phyloP scores from a whole-genome alignment of 2,888 invertebrate species.

The Nomada flava region DNA sequence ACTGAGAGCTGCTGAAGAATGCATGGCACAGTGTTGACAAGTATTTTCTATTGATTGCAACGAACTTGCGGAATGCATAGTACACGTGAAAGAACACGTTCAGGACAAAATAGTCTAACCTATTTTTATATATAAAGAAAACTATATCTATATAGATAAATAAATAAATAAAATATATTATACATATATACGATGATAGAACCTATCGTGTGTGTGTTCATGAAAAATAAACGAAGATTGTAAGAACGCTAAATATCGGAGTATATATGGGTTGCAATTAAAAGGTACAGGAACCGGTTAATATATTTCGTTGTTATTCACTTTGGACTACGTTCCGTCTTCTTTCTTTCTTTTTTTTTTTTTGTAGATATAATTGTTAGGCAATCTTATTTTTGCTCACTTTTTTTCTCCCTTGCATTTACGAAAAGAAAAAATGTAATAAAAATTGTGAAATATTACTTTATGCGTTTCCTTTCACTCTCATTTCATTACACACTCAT shows the following conservation, averaged over 20 bases:
- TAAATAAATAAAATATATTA: conserved; percentile 17
- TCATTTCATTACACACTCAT: conserved; percentile 38
- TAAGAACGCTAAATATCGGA: conserved; percentile 47
- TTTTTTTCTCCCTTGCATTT: conserved; percentile 48
- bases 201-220: conserved; percentile 54
- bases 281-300: conserved; percentile 58
- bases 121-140: conserved; percentile 53
- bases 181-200: conserved; percentile 38
- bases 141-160: conserved; percentile 20
- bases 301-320: conserved; percentile 60
- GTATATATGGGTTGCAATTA: conserved; percentile 55
- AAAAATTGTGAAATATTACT: conserved; percentile 63
- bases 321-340: conserved; percentile 46
- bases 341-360: background rate
- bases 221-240: conserved; percentile 44
- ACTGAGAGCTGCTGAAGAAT: conserved; percentile 43
- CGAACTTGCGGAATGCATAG: conserved; percentile 36
- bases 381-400: conserved; percentile 56
- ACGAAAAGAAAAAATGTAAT: conserved; percentile 58
- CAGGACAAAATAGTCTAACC: conserved; percentile 41
- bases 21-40: conserved; percentile 70
- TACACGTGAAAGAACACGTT: conserved; percentile 34
- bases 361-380: conserved; percentile 60
- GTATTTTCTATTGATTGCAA: conserved; percentile 41
- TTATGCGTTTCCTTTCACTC: conserved; percentile 56